These are phyloP conservation scores for Azorinus chamasolen DNA, from an alignment of 2,888 invertebrate genomes.

Conservation along the genomic window DNA sequence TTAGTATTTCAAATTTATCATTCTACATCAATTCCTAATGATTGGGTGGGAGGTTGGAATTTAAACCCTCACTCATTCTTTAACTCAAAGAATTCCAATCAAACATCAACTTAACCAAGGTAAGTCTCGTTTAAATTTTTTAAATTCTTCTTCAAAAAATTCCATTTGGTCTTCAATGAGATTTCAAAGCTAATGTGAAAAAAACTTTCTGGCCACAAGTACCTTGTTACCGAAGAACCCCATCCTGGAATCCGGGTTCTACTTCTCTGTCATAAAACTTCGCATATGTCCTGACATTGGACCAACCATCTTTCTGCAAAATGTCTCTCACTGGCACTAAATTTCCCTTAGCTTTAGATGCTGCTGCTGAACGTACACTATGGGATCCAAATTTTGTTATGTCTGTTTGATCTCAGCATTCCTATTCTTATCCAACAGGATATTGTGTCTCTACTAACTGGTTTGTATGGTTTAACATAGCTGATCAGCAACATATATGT, in stretches of 20 bases:
- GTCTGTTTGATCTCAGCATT: conserved; percentile 47
- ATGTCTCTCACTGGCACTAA: conserved; percentile 44
- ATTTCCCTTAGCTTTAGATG: conserved; percentile 39
- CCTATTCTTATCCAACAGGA: conserved; percentile 49
- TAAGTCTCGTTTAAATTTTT: conserved; percentile 47
- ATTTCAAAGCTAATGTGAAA: conserved; percentile 41
- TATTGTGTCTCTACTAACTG: conserved; percentile 16
- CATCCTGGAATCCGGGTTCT: conserved; percentile 22
- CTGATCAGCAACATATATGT: conserved; percentile 14
- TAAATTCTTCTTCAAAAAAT: conserved; percentile 24
- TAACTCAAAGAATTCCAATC: too few species aligned
- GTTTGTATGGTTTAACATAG: conserved; percentile 14
- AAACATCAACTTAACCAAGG: conserved; percentile 14
- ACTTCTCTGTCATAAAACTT: conserved; percentile 44
- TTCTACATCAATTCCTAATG: too few species aligned
- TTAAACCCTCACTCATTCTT: conserved; percentile 17
- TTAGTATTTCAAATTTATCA: too few species aligned
- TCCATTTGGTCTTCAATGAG: conserved; percentile 18
- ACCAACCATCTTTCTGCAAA: conserved; percentile 49
- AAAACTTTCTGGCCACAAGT: neutral
- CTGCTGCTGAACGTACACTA: conserved; percentile 54
- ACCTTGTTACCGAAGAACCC: conserved; percentile 22
- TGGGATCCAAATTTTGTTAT: conserved; percentile 32
- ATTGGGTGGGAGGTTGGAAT: conserved; percentile 27
- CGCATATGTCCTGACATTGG: conserved; percentile 42